Evolutionary conservation across 2,113 vertebrate genomes (phyloP), one percentile per base, ranked within the genome.

Genomic region (Trematocara stigmaticum): DNA sequence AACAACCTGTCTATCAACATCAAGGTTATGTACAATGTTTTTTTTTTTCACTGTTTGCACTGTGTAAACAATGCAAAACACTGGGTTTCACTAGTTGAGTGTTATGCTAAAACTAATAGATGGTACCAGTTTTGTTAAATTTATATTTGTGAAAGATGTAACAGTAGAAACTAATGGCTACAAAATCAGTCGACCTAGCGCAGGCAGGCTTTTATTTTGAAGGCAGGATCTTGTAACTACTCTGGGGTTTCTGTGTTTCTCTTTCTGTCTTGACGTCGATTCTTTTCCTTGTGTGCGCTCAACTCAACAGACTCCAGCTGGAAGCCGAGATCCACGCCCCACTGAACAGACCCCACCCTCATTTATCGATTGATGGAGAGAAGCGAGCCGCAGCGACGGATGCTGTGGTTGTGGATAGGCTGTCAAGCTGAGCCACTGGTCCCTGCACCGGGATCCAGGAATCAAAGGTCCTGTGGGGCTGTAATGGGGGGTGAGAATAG

Each of bases 261-360:
- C 6, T 23, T 6, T 81, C 5, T 1, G 16, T 10, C 82, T 91
- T 92, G 83, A 81, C 59, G 23, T 16, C 13, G 18, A 56, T 52
- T 79, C 61, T 78, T 16, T 78, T 45, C 15, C 61, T 8, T 40
- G 31, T 71, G 86, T 29, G 82, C 82, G 84, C 92, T 88, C 87
- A 16, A 52, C 92, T 88, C 87, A 16, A 42, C 87, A 88, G 88
- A 82, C 93, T 95, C 95, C 96, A 95, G 96, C 95, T 94, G 95
- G 94, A 88, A 90, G 86, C 69, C 34, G 66, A 64, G 88, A 89
- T 92, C 93, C 93, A 96, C 94, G 94, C 95, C 95, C 94, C 89
- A 2, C 31, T 49, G 76, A 51, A 23, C 74, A 89, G 91, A 92
- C 89, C 90, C 95, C 92, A 91, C 93, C 94, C 90, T 85, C 88